Base-by-base conservation (phyloP, 2,113 vertebrate species). In the Python bivittatus region DNA sequence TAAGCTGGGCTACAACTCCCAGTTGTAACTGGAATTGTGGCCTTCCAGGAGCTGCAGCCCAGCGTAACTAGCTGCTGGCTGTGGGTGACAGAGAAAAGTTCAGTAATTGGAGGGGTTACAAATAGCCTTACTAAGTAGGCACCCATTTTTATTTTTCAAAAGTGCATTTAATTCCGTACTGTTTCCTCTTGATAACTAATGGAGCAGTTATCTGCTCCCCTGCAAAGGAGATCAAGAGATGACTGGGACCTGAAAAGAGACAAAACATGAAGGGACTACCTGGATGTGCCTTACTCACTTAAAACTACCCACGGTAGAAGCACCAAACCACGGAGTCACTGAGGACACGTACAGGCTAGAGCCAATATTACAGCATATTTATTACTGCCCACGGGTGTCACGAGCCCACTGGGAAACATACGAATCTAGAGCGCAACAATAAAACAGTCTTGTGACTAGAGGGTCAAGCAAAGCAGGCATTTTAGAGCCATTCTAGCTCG, bases 91-190 rank as follows among this genome's bases (percentile, higher is more conserved):
- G n/a, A 72, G 52, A 29, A 58, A 44, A 33, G 38, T 0, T 15
- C 29, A 15, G 54, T 23, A 4, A 58, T 29, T 27, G 54, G 11
- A 6, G 29, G 91, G 15, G n/a, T 89, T 61, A 15, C 0, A 13
- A n/a, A 88, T 33, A 96, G 38, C 7, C 68, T 22, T n/a, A 58
- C n/a, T 90, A 29, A 95, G 86, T 3, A 92, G 61, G 61, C 61
- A 27, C 60, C 60, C 25, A 27, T 64, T 29, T 29, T 64, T 64
- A 29, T n/a, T n/a, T 64, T n/a, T 12, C 4, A 29, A 64, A 68
- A 79, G 68, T 79, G 68, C 68, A 38, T 38, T 79, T 79, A 17
- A 22, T 22, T 79, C 68, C 33, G 20, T 7, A 33, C 7, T 17
- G 54, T 38, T 93, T 38, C 61, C 94, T 90, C 89, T 57, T 33